phyloP scores from a whole-genome alignment of 92 coral and sea anemone genomes.

The Zoanthus solanderi region DNA sequence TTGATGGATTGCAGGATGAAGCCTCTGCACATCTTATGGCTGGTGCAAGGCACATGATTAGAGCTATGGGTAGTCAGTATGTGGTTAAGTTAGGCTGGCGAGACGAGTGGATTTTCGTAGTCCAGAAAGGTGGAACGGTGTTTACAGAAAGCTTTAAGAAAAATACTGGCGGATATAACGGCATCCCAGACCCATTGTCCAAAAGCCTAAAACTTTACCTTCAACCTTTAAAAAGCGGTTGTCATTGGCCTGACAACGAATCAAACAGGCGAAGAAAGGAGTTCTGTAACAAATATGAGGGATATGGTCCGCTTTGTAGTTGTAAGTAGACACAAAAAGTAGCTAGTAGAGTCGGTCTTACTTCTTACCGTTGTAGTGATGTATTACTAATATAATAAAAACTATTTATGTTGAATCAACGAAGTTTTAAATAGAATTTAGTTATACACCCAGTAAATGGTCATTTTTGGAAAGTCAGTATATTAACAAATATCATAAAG shows the following conservation, averaged over 20 bases:
- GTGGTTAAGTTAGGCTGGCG: conserved; percentile 67
- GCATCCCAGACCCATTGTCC: conserved; percentile 62
- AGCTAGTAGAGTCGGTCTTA: background rate
- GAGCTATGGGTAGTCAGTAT: conserved; percentile 73
- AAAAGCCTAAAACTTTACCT: conserved; percentile 59
- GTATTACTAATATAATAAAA: too few species aligned
- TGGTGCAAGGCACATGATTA: conserved; percentile 62
- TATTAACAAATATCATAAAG: too few species aligned
- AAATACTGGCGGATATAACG: conserved; percentile 33
- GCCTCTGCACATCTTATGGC: conserved; percentile 59
- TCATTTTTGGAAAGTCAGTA: too few species aligned
- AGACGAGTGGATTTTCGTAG: conserved; percentile 85
- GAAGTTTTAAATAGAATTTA: too few species aligned
- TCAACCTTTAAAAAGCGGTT: conserved; percentile 36
- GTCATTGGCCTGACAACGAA: conserved; percentile 69
- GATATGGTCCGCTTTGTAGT: conserved; percentile 72
- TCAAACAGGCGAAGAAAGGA: conserved; percentile 64
- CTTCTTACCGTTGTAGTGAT: background rate
- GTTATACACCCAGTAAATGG: too few species aligned
- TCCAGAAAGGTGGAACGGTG: conserved; percentile 63
- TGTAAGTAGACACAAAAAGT: conserved; percentile 55
- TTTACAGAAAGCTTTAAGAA: conserved; percentile 70
- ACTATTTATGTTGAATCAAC: too few species aligned
- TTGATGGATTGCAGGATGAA: conserved; percentile 65
- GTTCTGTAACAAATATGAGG: conserved; percentile 79